Percentiles rank a stretch among this genome's conserved stretches.
phyloP scores from a whole-genome alignment of 2,113 vertebrate genomes.

The Anhinga anhinga region DNA sequence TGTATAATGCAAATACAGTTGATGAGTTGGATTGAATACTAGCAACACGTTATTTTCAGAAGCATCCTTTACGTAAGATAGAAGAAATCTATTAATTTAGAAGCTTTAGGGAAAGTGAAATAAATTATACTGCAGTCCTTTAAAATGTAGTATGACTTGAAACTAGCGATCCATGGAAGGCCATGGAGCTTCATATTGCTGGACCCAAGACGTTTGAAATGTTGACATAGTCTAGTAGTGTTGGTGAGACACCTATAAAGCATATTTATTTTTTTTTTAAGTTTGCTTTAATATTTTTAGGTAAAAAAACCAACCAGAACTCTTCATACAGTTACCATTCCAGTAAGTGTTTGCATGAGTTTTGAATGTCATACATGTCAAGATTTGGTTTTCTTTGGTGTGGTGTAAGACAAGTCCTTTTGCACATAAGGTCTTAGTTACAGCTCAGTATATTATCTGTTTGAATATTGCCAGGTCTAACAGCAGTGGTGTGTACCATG shows the following conservation, averaged over 20 bases:
- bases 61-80: not conserved
- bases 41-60: constrained; percentile 6
- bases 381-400: not conserved
- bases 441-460: not conserved
- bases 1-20: not conserved
- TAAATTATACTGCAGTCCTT: not conserved
- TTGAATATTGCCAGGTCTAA: not conserved
- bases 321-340: not conserved
- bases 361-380: not conserved
- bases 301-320: not conserved
- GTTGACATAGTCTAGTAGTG: not conserved
- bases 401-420: not conserved
- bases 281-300: not conserved
- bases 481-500: not conserved
- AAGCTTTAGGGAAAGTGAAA: not conserved
- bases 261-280: not conserved
- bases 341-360: not conserved
- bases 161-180: not conserved
- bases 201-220: not conserved
- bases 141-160: not conserved
- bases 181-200: not conserved
- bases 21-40: not conserved
- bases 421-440: not conserved
- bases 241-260: not conserved
- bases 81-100: not conserved